phyloP scores from a whole-genome alignment of 2,113 vertebrate genomes.

The Nothocercus julius region DNA sequence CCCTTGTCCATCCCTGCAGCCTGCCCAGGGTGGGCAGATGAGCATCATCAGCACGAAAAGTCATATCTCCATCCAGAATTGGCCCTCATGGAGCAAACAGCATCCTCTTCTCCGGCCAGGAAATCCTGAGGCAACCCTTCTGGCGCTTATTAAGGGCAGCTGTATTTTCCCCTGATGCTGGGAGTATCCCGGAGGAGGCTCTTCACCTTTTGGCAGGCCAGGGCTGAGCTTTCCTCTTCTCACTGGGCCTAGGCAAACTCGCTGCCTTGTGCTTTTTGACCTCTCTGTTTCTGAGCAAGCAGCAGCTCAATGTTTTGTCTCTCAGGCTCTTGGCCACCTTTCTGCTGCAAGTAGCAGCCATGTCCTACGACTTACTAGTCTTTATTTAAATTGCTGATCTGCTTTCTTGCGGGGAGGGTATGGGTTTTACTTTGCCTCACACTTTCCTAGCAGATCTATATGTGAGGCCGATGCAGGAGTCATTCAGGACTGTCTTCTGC shows the following conservation, averaged over 20 bases:
- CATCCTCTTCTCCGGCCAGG: background rate
- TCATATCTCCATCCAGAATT: fast-evolving
- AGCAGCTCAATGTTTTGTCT: background rate
- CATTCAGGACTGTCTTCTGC: background rate
- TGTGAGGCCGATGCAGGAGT: background rate
- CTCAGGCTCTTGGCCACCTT: fast-evolving
- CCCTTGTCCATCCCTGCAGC: background rate
- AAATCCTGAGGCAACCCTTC: background rate
- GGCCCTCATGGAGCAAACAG: background rate
- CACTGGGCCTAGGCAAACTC: background rate
- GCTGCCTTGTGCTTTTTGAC: background rate
- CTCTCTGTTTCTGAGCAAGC: background rate
- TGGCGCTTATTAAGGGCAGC: background rate
- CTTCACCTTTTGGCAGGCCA: background rate
- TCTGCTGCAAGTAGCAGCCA: background rate
- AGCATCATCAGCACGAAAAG: background rate
- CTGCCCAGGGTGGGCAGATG: background rate
- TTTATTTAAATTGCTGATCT: background rate
- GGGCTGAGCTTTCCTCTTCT: background rate
- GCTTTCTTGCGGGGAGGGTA: background rate
- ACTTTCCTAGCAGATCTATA: background rate
- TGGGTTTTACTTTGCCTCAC: background rate
- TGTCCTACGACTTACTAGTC: background rate
- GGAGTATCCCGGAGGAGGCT: background rate
- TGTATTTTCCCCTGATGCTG: fast-evolving